Conservation (phyloP, 2,113 vertebrate genomes). For the Tragelaphus buxtoni region DNA sequence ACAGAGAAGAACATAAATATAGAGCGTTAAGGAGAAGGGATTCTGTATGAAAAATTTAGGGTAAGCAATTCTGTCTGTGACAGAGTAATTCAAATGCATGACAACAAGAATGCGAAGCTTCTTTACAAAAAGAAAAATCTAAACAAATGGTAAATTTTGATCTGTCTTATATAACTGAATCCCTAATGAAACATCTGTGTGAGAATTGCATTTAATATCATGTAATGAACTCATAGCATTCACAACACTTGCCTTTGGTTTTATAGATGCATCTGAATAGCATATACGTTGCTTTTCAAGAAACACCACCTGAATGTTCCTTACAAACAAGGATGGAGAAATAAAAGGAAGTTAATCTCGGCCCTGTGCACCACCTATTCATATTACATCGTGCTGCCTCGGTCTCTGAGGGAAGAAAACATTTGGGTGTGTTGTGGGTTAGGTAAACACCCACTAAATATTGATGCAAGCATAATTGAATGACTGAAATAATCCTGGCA, state of each 20-base stretch:
- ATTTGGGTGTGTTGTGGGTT: background rate
- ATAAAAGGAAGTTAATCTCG: background rate
- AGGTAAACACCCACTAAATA: conserved; percentile 40
- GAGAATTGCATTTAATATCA: background rate
- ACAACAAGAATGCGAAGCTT: background rate
- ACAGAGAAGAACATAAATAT: fast-evolving
- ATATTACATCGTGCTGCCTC: background rate
- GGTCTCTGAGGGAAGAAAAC: background rate
- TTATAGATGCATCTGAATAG: background rate
- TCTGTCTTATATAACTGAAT: background rate
- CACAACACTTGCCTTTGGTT: background rate
- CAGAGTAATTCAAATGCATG: background rate
- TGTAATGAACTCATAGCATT: background rate
- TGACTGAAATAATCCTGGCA: conserved; percentile 42
- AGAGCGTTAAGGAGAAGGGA: background rate
- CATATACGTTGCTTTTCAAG: background rate
- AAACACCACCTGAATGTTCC: background rate
- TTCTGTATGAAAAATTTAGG: background rate
- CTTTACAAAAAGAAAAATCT: background rate
- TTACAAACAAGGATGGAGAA: background rate
- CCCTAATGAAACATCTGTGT: background rate
- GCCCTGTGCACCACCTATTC: background rate
- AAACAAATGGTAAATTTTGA: background rate
- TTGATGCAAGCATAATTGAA: conserved; percentile 27
- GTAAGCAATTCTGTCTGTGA: too few relatives aligned